Evolutionary conservation across 2,113 vertebrate genomes (phyloP), one percentile per base, ranked within the genome.

Genomic region (Cyanoramphus novaezelandiae): DNA sequence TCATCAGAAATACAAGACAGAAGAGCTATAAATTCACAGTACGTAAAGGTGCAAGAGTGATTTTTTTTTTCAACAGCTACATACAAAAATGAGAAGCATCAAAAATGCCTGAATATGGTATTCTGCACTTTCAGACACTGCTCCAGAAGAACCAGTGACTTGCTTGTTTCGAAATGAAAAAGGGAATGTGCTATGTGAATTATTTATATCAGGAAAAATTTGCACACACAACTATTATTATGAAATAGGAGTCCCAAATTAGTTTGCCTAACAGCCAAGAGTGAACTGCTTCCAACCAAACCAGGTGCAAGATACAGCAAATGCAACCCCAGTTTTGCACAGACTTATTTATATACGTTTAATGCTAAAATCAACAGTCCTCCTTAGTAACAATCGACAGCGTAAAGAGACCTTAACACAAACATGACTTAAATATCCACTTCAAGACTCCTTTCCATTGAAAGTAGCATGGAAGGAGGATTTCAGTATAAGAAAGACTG

Each of bases 101-200:
- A 64, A 57, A 90, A 95, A 78, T 84, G 86, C 6, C 35, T 7
- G 2, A 82, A 71, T 13, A 44, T 3, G 17, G 10, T 27, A 69
- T 62, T 64, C 62, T 72, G 69, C 57, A 84, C 31, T 83, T 93
- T 41, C 39, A 49, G 62, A 86, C 88, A 72, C 65, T 83, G 78
- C 33, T 69, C 53, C 47, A 91, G 39, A 93, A 74, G 39, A 71
- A 84, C 25, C 33, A 71, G 2, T 57, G 28, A 79, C 41, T 49
- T 17, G n/a, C 28, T n/a, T 90, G 47, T 57, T 95, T 84, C 49
- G 49, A 92, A 92, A 92, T 67, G 74, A 68, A 86, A 80, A 95
- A 65, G 10, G 69, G 49, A 69, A 72, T 0, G 7, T 77, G 46
- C 37, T 90, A 37, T 71, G 52, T 17, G 63, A 53, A 46, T 90